Evolutionary conservation across 1,140 invertebrate genomes (phyloP).

Genomic region (Eueides isabella): DNA sequence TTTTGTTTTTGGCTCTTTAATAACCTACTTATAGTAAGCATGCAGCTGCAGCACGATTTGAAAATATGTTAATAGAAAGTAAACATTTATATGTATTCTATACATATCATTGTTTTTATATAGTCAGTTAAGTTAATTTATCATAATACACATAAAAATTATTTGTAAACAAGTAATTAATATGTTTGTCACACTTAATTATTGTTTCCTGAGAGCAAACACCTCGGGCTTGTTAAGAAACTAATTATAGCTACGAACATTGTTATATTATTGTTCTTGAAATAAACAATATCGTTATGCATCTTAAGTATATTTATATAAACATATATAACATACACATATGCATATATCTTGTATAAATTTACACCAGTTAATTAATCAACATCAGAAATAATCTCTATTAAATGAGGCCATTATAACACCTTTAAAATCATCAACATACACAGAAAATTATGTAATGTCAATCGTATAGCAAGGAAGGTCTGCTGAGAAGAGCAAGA

Average conservation of each 20-base stretch:
- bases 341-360: neutral
- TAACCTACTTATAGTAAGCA: too few relatives aligned
- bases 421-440: too few relatives aligned
- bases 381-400: too few relatives aligned
- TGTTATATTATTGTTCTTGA: conserved; percentile 9
- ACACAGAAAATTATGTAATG: too few relatives aligned
- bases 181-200: conserved; percentile 20
- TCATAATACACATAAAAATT: conserved; percentile 28
- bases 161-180: conserved; percentile 36
- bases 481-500: too few relatives aligned
- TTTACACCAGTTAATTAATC: too few relatives aligned
- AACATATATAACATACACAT: too few relatives aligned
- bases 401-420: too few relatives aligned
- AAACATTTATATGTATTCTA: neutral
- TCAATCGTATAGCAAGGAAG: too few relatives aligned
- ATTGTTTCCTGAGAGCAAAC: conserved; percentile 34
- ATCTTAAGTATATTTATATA: too few relatives aligned
- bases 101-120: neutral
- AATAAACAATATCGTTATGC: conserved; percentile 6
- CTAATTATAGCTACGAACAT: conserved; percentile 15
- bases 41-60: neutral
- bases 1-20: too few relatives aligned
- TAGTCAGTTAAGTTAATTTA: neutral
- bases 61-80: neutral
- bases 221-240: conserved; percentile 29